Evolutionary conservation across 2,888 invertebrate species (phyloP), one percentile per base, ranked within the genome.

Genomic region (Strigamia transsilvanica): DNA sequence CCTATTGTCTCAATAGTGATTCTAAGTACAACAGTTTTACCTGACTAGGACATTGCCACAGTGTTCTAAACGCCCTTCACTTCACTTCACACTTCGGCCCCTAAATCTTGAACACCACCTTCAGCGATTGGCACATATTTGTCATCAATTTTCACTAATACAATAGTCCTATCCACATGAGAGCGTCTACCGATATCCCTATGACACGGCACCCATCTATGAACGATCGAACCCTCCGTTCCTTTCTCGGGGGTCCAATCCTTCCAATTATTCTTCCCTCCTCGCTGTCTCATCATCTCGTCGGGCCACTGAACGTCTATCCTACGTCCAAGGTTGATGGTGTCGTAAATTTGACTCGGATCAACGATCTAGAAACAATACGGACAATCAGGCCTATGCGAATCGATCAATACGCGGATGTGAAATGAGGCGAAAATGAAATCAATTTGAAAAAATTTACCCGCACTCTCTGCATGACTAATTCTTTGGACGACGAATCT

Each of bases 251-350:
- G 97, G 84, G 93, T 91, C 97, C 98, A 98, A 85, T 93, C 92
- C 84, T 93, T 92, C 98, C 98, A 98, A 85, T 92, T 92, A 79
- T 94, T 93, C 84, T 95, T 91, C 0, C 98, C 97, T 0, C 98
- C 98, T 84, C 93, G 91, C 83, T 92, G 92, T 82, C 96, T 89
- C 93, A 96, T 95, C 81, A 92, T 91, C 87, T 97, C 97, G 85
- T 93, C 93, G 0, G 98, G 98, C 98, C 98, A 99, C 85, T 93
- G 92, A n/a, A 98, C 97, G 86, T 97, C 97, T 83, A 97, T 96
- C 84, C 96, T 90, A 83, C 96, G 90, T 10, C 96, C 96, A 84
- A 96, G 89, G 88, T 98, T 98, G 82, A 98, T 93, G 84, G 94
- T 95, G 87, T 97, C 96, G 86, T 95, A 97, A 77, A 97, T 95